Conservation (phyloP, 2,797 vertebrate species). For the Rhadinocentrus ornatus region DNA sequence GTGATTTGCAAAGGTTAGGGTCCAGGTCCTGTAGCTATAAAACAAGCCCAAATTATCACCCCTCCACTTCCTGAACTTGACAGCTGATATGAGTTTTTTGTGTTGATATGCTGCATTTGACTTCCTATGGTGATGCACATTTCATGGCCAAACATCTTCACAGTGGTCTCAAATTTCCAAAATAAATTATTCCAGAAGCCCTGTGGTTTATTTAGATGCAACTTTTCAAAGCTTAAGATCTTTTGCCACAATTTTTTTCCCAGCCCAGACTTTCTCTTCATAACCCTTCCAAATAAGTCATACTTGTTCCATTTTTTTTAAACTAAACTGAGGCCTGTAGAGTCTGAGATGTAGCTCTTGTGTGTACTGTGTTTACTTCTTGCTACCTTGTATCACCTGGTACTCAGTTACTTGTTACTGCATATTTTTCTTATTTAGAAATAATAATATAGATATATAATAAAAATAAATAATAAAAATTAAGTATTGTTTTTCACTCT, state of each 20-base stretch:
- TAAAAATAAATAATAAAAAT: no score
- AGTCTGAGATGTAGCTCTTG: neutral
- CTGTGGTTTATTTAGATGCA: neutral
- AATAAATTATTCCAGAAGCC: neutral
- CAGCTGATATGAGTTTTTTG: neutral
- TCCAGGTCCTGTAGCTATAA: neutral
- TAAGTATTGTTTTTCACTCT: no score
- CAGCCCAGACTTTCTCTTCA: neutral
- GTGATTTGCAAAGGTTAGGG: neutral
- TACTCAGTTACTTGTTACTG: no score
- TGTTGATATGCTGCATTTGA: neutral
- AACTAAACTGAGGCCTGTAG: no score
- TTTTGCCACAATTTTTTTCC: neutral
- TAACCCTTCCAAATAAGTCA: neutral
- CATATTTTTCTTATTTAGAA: no score
- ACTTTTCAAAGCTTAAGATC: neutral
- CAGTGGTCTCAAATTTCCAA: neutral
- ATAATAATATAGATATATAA: no score
- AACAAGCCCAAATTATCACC: neutral
- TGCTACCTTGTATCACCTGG: no score
- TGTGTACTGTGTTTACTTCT: no score
- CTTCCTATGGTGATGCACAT: neutral
- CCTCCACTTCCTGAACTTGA: neutral
- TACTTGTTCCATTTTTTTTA: no score
- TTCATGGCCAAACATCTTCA: neutral